Base-by-base conservation (phyloP, 35 echinoderm and acorn worm species). In the Patiria miniata region DNA sequence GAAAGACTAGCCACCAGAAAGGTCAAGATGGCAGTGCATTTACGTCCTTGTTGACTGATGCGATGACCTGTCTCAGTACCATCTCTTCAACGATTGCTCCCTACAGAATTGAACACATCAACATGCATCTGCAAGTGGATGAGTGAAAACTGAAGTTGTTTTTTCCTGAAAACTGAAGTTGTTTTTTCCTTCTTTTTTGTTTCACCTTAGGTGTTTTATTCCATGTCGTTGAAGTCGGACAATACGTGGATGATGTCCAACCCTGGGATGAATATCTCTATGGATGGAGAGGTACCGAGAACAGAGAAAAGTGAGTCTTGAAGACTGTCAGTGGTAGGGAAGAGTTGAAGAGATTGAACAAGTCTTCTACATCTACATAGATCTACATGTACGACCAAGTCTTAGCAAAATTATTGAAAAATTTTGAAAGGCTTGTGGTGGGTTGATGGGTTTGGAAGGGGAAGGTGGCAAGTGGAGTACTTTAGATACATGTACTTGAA, bases 191-290 rank as follows among this genome's bases (percentile, higher is more conserved):
- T 86, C 38, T 26, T 39, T 26, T 51, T 55, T n/a, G n/a, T n/a
- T n/a, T n/a, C n/a, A n/a, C n/a, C n/a, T 4, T 61, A 95, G 93
- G 84, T 95, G 18, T 95, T 81, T 91, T 95, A 95, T 81, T 95
- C 93, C 7, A 91, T 95, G 88, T 78, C 65, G 52, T 61, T 95
- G 14, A 83, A 78, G 78, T 95, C 94, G 51, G 83, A 97, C 51
- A 90, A 93, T 53, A 38, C 82, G 52, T 78, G 82, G 23, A 82
- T 97, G 23, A 60, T 97, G 23, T 57, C 85, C 33, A 50, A 81
- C 77, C 94, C 90, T 12, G 82, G 82, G 16, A 54, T 83, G 9
- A 93, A 93, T 22, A 93, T 97, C 39, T 81, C 86, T 32, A 36
- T 60, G 8, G 90, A 93, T 68, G 94, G 94, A 10, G 82, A 87